Conservation (phyloP, 2,797 vertebrate species). For the Neoniphon sammara region DNA sequence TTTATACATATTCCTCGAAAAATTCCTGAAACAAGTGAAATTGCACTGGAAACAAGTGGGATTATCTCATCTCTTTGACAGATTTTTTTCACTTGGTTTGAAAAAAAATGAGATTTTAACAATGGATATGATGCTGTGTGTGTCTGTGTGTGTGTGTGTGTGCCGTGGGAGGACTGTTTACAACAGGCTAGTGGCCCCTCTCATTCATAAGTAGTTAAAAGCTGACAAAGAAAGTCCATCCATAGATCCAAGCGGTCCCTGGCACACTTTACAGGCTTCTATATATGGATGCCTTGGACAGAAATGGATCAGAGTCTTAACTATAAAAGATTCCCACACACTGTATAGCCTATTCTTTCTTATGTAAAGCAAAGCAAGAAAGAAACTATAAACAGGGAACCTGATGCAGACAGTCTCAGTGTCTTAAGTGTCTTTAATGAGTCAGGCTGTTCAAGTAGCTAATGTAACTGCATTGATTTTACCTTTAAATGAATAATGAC, state of each 20-base stretch:
- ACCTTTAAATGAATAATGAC: constrained; percentile 59
- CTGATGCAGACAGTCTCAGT: constrained; percentile 17
- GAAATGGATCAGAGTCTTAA: constrained; percentile 12
- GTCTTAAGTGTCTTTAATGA: constrained; percentile 41
- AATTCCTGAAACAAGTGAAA: no score
- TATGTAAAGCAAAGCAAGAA: constrained; percentile 23
- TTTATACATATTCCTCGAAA: no score
- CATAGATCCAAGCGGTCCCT: constrained; percentile 25
- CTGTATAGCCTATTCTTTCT: constrained; percentile 21
- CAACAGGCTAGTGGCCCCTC: constrained; percentile 10
- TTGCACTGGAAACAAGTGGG: no score
- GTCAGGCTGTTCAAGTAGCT: constrained; percentile 26
- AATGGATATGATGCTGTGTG: neutral
- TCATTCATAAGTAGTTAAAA: constrained; percentile 18
- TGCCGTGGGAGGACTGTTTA: constrained; percentile 26
- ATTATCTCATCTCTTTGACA: no score
- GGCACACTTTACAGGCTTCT: constrained; percentile 5
- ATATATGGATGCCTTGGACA: constrained; percentile 1
- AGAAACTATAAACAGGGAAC: constrained; percentile 25
- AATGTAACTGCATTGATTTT: constrained; percentile 58
- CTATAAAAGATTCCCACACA: neutral
- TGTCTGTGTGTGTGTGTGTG: constrained; percentile 4
- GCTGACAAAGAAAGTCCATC: constrained; percentile 30
- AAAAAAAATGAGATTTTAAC: no score
- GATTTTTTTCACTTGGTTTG: no score